Conservation (phyloP, 2,113 vertebrate genomes). For the Anser cygnoides region DNA sequence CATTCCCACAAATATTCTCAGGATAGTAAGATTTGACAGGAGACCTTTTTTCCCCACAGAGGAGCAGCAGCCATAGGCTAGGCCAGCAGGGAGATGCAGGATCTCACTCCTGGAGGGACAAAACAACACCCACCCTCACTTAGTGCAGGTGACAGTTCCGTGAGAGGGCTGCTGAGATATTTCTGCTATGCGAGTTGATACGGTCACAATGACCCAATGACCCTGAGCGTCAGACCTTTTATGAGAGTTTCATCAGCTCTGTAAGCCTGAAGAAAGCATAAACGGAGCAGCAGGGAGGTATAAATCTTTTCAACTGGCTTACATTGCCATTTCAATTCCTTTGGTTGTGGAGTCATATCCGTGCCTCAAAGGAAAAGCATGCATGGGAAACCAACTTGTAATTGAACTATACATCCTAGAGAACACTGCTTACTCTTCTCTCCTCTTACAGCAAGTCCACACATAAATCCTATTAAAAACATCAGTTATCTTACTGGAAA, state of each 20-base stretch:
- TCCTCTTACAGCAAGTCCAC: not conserved
- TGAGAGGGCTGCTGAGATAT: not conserved
- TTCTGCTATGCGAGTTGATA: not conserved
- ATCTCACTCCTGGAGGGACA: not conserved
- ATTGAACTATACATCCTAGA: not conserved
- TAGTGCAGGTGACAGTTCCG: not conserved
- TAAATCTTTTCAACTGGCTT: not conserved
- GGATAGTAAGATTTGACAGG: not conserved
- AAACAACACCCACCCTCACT: not conserved
- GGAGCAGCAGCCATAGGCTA: not conserved
- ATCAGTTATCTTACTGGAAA: not conserved
- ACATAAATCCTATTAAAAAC: not conserved
- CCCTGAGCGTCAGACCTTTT: rapidly evolving
- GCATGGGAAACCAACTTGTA: not conserved
- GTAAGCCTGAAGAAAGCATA: not conserved
- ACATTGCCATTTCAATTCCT: not conserved
- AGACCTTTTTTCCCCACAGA: not conserved
- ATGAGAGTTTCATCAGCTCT: not conserved
- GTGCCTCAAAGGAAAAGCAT: not conserved
- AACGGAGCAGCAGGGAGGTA: not conserved
- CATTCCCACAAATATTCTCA: too few species aligned
- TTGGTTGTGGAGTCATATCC: not conserved
- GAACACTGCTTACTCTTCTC: not conserved
- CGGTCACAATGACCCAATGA: not conserved
- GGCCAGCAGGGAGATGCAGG: not conserved